These are phyloP conservation scores for Conus betulinus DNA, from an alignment of 1,140 invertebrate genomes.

Conservation along the genomic window DNA sequence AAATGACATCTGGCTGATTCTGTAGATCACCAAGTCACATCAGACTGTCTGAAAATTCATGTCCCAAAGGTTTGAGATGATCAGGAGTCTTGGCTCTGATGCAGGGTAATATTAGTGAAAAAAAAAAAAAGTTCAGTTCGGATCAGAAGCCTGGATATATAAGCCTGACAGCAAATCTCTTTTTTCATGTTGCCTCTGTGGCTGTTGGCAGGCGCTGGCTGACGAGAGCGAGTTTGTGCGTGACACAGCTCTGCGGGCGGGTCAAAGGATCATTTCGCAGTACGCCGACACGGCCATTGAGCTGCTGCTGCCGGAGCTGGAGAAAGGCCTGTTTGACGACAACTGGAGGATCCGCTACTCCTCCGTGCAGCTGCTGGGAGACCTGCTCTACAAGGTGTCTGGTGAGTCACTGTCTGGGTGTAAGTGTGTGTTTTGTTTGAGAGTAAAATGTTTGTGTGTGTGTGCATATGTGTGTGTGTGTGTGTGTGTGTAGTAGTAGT, in stretches of 20 bases:
- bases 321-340: slow-evolving; percentile 82
- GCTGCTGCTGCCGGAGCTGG: slow-evolving; percentile 93
- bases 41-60: not conserved
- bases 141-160: too few relatives aligned
- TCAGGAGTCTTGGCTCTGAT: too few relatives aligned
- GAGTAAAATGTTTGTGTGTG: not conserved
- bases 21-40: too few relatives aligned
- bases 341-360: slow-evolving; percentile 99
- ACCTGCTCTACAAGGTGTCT: slow-evolving; percentile 96
- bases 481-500: not conserved
- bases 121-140: too few relatives aligned
- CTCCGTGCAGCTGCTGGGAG: slow-evolving; percentile 96
- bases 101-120: too few relatives aligned
- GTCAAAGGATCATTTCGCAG: slow-evolving; percentile 96
- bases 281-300: slow-evolving; percentile 98
- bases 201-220: slow-evolving; percentile 84
- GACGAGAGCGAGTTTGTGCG: slow-evolving; percentile 99
- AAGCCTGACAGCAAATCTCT: too few relatives aligned
- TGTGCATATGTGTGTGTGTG: slow-evolving; percentile 22
- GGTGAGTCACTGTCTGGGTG: slow-evolving; percentile 62
- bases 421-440: too few relatives aligned
- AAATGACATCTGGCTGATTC: too few relatives aligned
- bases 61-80: not conserved
- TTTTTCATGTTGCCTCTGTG: too few relatives aligned
- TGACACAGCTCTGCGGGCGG: slow-evolving; percentile 96